Base-by-base conservation (phyloP, 2,888 invertebrate species). In the Drosophila crucigera region DNA sequence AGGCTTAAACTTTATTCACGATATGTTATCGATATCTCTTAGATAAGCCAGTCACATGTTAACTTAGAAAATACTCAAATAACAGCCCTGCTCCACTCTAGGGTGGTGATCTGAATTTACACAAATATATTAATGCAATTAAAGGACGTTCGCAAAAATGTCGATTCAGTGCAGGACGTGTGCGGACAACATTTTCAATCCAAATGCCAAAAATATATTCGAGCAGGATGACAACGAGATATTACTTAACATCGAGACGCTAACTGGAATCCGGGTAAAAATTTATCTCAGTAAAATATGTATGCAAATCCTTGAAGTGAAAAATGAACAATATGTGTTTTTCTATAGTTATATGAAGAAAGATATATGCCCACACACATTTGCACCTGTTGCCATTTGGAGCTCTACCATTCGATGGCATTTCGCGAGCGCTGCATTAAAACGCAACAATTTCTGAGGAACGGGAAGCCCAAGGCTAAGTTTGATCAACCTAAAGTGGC, bases 231-330 rank as follows among this genome's bases (percentile, higher is more conserved):
- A 68, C 50, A 56, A 53, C 31, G 61, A 54, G 1, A 65, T 78
- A 14, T 25, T 82, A 14, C 9, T 22, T 4, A 69, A 70, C 22
- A 66, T 88, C 3, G 55, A 73, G 68, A 47, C 39, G 25, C 30
- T 84, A 0, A 82, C 73, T 33, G 78, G 85, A 30, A 43, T 80
- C 5, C 59, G 47, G 65, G 87, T 83, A 58, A 61, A 68, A 22
- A 22, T 33, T 19, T 22, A 4, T 9, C n/a, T 59, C 11, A 11
- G 25, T 30, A 16, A 39, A 5, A 35, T 47, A 10, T 22, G 33
- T 25, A 41, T 4, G 30, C 16, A 47, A 25, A 16, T n/a, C 22
- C 31, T 33, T 53, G 5, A 19, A 30, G 52, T 62, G 33, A 22
- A 55, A 50, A 16, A 64, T 37, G 14, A 28, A 16, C 47, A 47